Evolutionary conservation across 2,888 invertebrate genomes (phyloP).

Genomic region (Chrysolina americana): DNA sequence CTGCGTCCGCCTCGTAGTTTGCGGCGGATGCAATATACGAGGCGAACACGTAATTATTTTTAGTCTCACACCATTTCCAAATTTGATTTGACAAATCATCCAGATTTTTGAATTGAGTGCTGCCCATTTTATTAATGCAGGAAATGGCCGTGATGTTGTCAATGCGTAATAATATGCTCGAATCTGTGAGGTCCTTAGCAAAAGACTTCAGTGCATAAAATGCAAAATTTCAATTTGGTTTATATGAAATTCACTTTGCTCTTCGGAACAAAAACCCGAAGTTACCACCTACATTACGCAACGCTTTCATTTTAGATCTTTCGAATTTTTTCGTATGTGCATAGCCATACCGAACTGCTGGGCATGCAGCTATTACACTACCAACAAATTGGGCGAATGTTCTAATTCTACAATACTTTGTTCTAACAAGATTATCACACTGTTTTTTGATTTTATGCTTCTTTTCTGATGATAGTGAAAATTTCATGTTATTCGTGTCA

Average conservation of each 20-base stretch:
- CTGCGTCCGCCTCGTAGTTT: not conserved
- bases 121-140: no score
- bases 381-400: not conserved
- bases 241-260: not conserved
- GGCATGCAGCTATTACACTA: not conserved
- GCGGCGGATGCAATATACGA: slow-evolving; percentile 1
- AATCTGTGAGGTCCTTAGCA: not conserved
- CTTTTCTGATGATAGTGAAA: not conserved
- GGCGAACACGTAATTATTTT: not conserved
- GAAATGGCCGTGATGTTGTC: no score
- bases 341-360: not conserved
- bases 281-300: not conserved
- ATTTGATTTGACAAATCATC: not conserved
- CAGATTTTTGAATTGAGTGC: not conserved
- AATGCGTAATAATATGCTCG: no score
- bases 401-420: not conserved
- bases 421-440: not conserved
- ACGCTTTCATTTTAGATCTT: not conserved
- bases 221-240: not conserved
- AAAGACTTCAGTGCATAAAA: not conserved
- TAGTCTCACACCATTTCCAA: not conserved
- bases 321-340: not conserved
- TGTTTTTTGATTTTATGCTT: not conserved
- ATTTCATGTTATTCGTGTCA: not conserved
- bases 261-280: not conserved